Percentiles rank a stretch among this genome's conserved stretches.
Evolutionary conservation across 2,113 vertebrate genomes (phyloP).

Genomic region (Actenoides lindsayi): DNA sequence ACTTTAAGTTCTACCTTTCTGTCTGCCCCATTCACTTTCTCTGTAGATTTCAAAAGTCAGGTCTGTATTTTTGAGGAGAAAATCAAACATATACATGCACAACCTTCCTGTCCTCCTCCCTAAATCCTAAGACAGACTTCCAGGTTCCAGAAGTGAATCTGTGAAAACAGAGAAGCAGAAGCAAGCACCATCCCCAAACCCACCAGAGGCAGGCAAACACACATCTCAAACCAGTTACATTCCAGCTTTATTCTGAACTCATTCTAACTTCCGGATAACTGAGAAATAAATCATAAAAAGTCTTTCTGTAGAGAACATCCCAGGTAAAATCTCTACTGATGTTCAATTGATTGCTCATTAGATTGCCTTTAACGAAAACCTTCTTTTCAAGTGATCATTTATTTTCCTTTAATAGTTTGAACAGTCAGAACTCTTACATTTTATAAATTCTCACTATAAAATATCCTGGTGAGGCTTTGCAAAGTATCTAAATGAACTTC

Average conservation of each 20-base stretch:
- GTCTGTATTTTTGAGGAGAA: not conserved
- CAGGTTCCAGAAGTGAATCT: not conserved
- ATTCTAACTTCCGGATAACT: not conserved
- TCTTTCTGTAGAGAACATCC: accelerated
- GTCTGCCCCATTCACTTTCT: not conserved
- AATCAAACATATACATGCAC: not conserved
- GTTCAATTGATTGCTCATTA: not conserved
- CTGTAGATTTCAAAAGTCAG: not conserved
- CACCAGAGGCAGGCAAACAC: not conserved
- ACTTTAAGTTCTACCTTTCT: not conserved
- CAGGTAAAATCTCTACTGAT: not conserved
- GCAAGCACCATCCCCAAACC: not conserved
- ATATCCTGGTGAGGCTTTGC: not conserved
- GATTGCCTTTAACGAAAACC: not conserved
- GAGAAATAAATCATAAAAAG: not conserved
- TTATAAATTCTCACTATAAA: not conserved
- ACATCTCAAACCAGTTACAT: not conserved
- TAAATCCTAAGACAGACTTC: not conserved
- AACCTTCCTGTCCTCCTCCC: not conserved
- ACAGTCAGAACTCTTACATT: not conserved
- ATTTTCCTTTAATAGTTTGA: not conserved
- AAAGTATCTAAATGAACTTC: not conserved
- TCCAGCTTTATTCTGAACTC: not conserved
- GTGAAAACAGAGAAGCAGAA: not conserved
- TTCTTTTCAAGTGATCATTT: not conserved